Evolutionary conservation across 2,113 vertebrate species (phyloP).

Genomic region (Apeltes quadracus): DNA sequence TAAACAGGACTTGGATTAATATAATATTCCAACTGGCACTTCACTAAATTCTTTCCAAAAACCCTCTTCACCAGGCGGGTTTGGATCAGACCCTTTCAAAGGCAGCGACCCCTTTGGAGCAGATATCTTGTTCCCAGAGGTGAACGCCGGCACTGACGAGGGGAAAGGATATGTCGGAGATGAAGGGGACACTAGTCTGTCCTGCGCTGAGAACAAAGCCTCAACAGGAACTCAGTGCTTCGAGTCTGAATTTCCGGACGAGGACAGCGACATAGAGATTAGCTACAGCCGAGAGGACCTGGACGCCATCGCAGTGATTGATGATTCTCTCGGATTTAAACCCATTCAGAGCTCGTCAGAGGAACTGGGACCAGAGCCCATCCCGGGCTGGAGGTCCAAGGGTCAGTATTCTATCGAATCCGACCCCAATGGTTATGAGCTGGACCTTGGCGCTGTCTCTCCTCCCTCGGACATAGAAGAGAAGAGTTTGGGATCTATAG

Average conservation of each 20-base stretch:
- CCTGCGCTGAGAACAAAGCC: conserved; percentile 74
- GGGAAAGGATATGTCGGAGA: conserved; percentile 30
- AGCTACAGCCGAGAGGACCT: conserved; percentile 75
- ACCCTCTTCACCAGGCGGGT: conserved; percentile 70
- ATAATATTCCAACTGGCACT: neutral
- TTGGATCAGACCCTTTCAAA: conserved; percentile 95
- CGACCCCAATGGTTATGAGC: conserved; percentile 73
- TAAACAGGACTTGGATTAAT: neutral
- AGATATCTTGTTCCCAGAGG: conserved; percentile 86
- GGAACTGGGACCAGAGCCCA: conserved; percentile 57
- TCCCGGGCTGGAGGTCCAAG: conserved; percentile 56
- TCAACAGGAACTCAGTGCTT: conserved; percentile 79
- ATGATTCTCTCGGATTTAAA: conserved; percentile 63
- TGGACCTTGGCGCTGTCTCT: conserved; percentile 59
- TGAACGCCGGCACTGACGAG: neutral
- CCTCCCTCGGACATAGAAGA: conserved; percentile 69
- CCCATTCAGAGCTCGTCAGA: conserved; percentile 76
- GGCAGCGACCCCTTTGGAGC: conserved; percentile 93
- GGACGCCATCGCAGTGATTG: conserved; percentile 22
- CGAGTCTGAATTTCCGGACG: conserved; percentile 75
- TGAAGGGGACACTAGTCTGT: conserved; percentile 68
- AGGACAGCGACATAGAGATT: conserved; percentile 78
- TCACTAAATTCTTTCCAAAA: neutral
- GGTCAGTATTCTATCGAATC: conserved; percentile 75
- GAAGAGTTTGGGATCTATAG: conserved; percentile 47